Evolutionary conservation across 2,888 invertebrate genomes (phyloP).

Genomic region (Hipparchia semele): DNA sequence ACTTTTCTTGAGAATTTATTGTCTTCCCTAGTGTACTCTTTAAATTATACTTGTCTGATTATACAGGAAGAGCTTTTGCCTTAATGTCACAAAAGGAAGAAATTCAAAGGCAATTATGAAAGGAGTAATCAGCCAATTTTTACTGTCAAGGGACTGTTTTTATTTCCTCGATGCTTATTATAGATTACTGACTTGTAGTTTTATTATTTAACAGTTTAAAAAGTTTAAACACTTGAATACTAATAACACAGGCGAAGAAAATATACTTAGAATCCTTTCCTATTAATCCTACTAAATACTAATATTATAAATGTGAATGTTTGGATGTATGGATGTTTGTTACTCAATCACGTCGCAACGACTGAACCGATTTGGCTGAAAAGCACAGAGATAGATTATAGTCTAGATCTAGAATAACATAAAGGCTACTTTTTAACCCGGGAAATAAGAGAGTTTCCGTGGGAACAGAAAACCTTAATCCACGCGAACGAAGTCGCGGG

Average conservation of each 20-base stretch:
- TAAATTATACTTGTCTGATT: constrained; percentile 1
- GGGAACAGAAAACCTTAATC: no score
- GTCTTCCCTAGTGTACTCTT: background rate
- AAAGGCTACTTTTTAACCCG: no score
- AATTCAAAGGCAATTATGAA: constrained; percentile 12
- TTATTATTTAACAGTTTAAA: constrained; percentile 1
- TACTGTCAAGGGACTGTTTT: background rate
- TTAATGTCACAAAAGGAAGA: constrained; percentile 12
- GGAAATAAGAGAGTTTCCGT: no score
- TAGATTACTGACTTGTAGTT: background rate
- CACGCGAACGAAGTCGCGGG: no score
- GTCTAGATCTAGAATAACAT: no score
- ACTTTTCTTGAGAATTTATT: background rate
- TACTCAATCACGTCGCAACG: no score
- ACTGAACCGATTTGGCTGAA: no score
- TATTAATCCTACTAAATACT: no score
- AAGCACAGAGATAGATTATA: no score
- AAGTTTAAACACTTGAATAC: background rate
- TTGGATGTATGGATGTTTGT: no score
- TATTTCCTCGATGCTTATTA: constrained; percentile 20
- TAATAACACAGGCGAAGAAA: background rate
- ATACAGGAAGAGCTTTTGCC: constrained; percentile 7
- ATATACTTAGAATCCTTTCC: background rate
- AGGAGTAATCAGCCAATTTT: constrained; percentile 7
- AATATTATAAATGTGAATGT: no score